Base-by-base conservation (phyloP, 2,797 vertebrate genomes). In the Gouania willdenowi region DNA sequence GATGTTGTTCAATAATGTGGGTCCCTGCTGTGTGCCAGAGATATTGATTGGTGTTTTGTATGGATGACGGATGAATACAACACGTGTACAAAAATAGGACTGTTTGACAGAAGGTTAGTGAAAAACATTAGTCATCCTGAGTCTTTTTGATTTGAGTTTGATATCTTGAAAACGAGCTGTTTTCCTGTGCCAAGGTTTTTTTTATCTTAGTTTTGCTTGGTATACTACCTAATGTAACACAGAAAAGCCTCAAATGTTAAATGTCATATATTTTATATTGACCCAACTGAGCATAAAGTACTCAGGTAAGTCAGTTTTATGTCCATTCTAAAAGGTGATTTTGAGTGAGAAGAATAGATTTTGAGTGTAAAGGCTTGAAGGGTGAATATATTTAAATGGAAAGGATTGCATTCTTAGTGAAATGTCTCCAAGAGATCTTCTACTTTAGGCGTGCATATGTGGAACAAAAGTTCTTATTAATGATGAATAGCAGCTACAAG, bases 361-460 rank as follows among this genome's bases (percentile, higher is more conserved):
- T 54, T 60, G 23, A 4, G 9, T 38, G 10, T 14, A 20, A 15
- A 31, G 11, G 36, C 37, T 40, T 26, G 13, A 45, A 56, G 30
- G 6, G 19, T 20, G 26, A 65, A 59, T 42, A 58, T 55, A 48
- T 70, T 67, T 54, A 39, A 47, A 63, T 66, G 17, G 26, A 53
- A 66, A 68, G 58, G 26, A 10, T 35, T 49, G 12, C 26, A 23
- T 26, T 40, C 45, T 58, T 31, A 44, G 15, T 47, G 52, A 40
- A 69, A 64, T 44, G 49, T 44, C 41, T 21, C 21, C 13, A 44
- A 47, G 38, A 55, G 30, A 18, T 28, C 15, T 42, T 56, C 25
- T 9, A 23, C 1, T 54, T 53, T 32, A 47, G 9, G n/a, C n/a
- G n/a, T n/a, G n/a, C n/a, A n/a, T n/a, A n/a, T n/a, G n/a, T n/a